Conservation (phyloP, 1,140 invertebrate genomes). For the Cydia fagiglandana region DNA sequence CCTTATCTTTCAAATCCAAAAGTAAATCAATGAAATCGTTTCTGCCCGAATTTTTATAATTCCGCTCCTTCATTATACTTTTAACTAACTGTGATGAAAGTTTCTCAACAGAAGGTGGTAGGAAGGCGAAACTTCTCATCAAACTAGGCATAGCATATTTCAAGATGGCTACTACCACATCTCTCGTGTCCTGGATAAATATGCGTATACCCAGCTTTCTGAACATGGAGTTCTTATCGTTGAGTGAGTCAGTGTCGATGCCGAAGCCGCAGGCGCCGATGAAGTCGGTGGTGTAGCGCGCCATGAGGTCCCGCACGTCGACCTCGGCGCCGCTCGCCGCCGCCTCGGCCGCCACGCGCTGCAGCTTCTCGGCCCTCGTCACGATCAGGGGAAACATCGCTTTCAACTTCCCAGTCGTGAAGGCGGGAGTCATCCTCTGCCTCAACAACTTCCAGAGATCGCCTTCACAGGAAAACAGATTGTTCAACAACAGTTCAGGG, state of each 20-base stretch:
- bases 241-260: slow-evolving; percentile 38
- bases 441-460: slow-evolving; percentile 48
- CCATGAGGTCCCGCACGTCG: slow-evolving; percentile 48
- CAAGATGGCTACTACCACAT: not conserved
- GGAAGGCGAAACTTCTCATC: not conserved
- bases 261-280: slow-evolving; percentile 39
- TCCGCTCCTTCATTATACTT: slow-evolving; percentile 3
- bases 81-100: not conserved
- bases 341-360: slow-evolving; percentile 42
- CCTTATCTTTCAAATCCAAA: slow-evolving; percentile 1
- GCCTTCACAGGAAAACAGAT: slow-evolving; percentile 18
- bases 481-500: not conserved
- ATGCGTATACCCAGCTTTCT: slow-evolving; percentile 20
- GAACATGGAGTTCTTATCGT: slow-evolving; percentile 30
- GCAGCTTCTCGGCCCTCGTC: slow-evolving; percentile 46
- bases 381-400: slow-evolving; percentile 51
- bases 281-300: slow-evolving; percentile 48
- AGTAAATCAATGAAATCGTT: slow-evolving; percentile 2
- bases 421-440: slow-evolving; percentile 55
- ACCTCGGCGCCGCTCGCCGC: slow-evolving; percentile 35
- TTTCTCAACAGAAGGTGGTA: not conserved
- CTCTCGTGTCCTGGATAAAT: not conserved
- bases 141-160: not conserved
- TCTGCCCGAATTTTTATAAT: not conserved
- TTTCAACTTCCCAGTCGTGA: slow-evolving; percentile 68